Evolutionary conservation across 2,797 vertebrate species (phyloP).

Genomic region (Schizopygopsis pylzovi): DNA sequence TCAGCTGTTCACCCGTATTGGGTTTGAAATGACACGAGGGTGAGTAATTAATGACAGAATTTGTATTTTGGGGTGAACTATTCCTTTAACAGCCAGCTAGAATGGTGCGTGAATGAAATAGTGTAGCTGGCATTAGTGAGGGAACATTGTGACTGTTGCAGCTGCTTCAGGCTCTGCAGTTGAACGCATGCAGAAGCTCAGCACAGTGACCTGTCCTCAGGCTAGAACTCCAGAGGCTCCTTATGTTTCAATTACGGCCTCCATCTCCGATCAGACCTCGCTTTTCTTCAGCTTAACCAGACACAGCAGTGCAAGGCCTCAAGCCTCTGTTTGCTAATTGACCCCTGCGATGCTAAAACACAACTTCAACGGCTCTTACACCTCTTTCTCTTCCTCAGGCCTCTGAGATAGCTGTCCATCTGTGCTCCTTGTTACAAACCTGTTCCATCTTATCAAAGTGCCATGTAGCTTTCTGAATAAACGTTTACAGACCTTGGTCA

Average conservation of each 20-base stretch:
- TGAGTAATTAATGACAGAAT: neutral
- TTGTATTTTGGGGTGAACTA: neutral
- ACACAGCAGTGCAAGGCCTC: conserved; percentile 11
- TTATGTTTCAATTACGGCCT: conserved; percentile 46
- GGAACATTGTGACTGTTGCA: neutral
- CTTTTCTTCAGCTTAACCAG: conserved; percentile 29
- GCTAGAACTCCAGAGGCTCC: conserved; percentile 27
- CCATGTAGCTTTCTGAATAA: neutral
- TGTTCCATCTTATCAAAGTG: neutral
- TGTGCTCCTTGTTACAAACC: conserved; percentile 11
- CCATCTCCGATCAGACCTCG: conserved; percentile 31
- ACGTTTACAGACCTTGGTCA: neutral
- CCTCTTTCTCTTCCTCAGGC: conserved; percentile 16
- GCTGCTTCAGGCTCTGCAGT: neutral
- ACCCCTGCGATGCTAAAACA: conserved; percentile 51
- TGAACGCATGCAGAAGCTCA: neutral
- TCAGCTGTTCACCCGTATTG: too few relatives aligned
- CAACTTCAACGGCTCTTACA: neutral
- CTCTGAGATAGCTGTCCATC: conserved; percentile 19
- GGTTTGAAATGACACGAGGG: too few relatives aligned
- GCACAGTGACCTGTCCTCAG: neutral
- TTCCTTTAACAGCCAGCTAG: neutral
- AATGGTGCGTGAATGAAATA: neutral
- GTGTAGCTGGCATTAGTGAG: neutral
- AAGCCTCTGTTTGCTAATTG: conserved; percentile 42